These are phyloP conservation scores for Pseudoips prasinana DNA, from an alignment of 2,888 invertebrate genomes.

Conservation along the genomic window DNA sequence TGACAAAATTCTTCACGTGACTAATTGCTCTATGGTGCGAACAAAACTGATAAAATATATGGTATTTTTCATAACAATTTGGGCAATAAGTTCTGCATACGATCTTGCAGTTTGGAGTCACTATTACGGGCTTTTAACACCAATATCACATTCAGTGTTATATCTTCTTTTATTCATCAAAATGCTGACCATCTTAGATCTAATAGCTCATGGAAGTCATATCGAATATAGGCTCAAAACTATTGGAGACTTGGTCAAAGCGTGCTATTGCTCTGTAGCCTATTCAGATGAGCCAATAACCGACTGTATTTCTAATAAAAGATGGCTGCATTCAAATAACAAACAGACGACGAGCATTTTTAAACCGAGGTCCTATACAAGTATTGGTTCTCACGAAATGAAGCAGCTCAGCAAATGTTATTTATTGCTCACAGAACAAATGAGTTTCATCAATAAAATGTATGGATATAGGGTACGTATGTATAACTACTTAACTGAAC, in stretches of 20 bases:
- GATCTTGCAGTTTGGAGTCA: slow-evolving; percentile 54
- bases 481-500: no score
- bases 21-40: slow-evolving; percentile 36
- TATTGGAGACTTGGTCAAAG: slow-evolving; percentile 34
- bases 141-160: slow-evolving; percentile 40
- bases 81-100: slow-evolving; percentile 39
- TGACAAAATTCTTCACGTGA: slow-evolving; percentile 47
- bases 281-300: no score
- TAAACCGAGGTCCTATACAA: no score
- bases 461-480: no score
- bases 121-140: slow-evolving; percentile 38
- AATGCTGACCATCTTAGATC: slow-evolving; percentile 55
- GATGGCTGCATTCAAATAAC: no score
- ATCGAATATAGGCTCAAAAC: slow-evolving; percentile 49
- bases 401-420: no score
- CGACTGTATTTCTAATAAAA: no score
- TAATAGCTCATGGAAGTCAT: slow-evolving; percentile 55
- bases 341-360: no score
- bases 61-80: slow-evolving; percentile 38
- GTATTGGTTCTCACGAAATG: no score
- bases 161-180: slow-evolving; percentile 60
- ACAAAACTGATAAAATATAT: slow-evolving; percentile 39
- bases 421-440: no score
- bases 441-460: no score
- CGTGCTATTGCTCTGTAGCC: no score